Base-by-base conservation (phyloP, 1,140 invertebrate species). In the Drosophila nikananu region DNA sequence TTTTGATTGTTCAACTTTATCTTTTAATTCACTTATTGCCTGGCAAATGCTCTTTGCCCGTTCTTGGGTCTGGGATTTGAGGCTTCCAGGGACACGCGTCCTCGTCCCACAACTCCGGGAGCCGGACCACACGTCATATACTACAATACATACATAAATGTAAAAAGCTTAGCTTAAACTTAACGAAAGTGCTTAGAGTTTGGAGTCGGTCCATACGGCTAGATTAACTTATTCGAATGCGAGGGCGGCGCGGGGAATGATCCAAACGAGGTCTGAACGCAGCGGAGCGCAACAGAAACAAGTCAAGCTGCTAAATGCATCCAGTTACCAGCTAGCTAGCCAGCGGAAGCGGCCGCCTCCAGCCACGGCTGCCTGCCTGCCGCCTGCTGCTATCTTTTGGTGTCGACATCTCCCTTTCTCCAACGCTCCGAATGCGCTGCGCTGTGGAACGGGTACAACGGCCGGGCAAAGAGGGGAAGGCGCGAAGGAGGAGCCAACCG, bases 131-230 rank as follows among this genome's bases (percentile, higher is more conserved):
- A 49, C 67, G 67, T 71, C 67, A 61, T 61, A 59, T 58, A 41
- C 68, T 60, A 73, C 57, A 63, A 62, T 35, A 37, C 57, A 41
- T 25, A 65, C 70, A 42, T 79, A 81, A 79, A 52, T 63, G 61
- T 77, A 71, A 78, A 83, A 83, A 80, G 80, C 83, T 86, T 83
- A 86, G 80, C 77, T 87, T 83, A 87, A 83, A 87, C 71, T 73
- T 73, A 73, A 73, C 68, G 55, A 73, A 73, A 73, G 71, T 72
- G 41, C 57, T 65, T 52, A 32, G 51, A 52, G 64, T 49, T 71
- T 49, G 68, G 70, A 67, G 71, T 61, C 70, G 37, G 30, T 73
- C 70, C 70, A 15, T 54, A 54, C 37, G 39, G 66, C 71, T 73
- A 73, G 54, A 61, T 60, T 73, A 73, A 41, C 71, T 73, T 73